Conservation (phyloP, 2,888 invertebrate species). For the Resseliella maxima region DNA sequence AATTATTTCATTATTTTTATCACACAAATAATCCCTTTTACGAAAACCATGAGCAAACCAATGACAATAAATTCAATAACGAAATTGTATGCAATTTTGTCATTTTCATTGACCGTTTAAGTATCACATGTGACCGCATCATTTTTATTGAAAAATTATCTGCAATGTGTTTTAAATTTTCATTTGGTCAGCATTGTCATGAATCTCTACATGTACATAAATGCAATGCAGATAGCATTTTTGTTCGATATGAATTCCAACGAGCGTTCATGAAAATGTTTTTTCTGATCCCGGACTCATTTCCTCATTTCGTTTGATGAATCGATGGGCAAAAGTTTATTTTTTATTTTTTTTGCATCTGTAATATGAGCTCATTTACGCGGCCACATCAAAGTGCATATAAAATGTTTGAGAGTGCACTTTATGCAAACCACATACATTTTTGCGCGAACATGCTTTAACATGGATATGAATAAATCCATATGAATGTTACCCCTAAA, state of each 20-base stretch:
- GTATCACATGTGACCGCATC: constrained; percentile 5
- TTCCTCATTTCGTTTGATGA: no score
- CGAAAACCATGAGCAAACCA: not conserved
- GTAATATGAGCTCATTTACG: no score
- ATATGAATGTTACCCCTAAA: not conserved
- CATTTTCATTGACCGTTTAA: not conserved
- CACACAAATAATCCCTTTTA: not conserved
- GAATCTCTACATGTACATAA: no score
- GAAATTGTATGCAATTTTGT: not conserved
- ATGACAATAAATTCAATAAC: not conserved
- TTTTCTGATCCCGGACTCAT: no score
- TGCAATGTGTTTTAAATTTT: not conserved
- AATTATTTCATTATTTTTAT: constrained; percentile 9
- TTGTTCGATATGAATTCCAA: not conserved
- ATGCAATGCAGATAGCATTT: not conserved
- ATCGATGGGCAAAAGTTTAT: no score
- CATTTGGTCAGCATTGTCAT: constrained; percentile 8
- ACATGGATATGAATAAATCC: not conserved
- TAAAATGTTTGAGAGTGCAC: no score
- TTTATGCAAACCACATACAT: no score
- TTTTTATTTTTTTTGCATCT: no score
- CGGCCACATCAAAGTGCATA: no score
- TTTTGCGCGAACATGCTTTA: not conserved
- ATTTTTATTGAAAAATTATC: constrained; percentile 28
- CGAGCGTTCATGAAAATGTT: no score